Evolutionary conservation across 2,797 vertebrate species (phyloP).

Genomic region (Eupleurogrammus muticus): DNA sequence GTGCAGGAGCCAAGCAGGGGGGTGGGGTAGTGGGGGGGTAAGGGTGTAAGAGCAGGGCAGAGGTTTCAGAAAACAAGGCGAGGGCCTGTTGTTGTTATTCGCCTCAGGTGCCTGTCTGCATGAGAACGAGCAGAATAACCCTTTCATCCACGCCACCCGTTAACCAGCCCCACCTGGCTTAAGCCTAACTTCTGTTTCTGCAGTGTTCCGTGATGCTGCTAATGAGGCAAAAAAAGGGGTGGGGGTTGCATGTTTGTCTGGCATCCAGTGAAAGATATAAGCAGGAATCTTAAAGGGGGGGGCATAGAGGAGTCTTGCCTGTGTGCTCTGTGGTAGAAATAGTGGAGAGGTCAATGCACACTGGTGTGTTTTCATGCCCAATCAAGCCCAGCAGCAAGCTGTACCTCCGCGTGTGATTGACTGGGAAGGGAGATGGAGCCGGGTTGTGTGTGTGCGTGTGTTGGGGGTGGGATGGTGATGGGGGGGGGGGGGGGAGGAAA

Average conservation of each 20-base stretch:
- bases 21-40: too few species aligned
- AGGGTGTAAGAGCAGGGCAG: background rate
- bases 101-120: slow-evolving; percentile 64
- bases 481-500: slow-evolving; percentile 34
- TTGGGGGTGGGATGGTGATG: too few species aligned
- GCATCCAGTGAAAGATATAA: slow-evolving; percentile 35
- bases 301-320: slow-evolving; percentile 7
- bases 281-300: slow-evolving; percentile 33
- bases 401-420: slow-evolving; percentile 62
- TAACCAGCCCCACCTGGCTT: slow-evolving; percentile 73
- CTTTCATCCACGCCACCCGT: slow-evolving; percentile 79
- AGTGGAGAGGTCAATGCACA: slow-evolving; percentile 64
- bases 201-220: slow-evolving; percentile 45
- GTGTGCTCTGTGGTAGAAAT: slow-evolving; percentile 40
- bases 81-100: slow-evolving; percentile 55
- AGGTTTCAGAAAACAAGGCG: slow-evolving; percentile 18
- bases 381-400: slow-evolving; percentile 71
- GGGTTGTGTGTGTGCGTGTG: too few species aligned
- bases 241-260: slow-evolving; percentile 27
- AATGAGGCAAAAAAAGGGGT: slow-evolving; percentile 47
- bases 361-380: slow-evolving; percentile 71
- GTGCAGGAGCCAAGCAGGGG: background rate
- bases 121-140: slow-evolving; percentile 51
- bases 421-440: slow-evolving; percentile 46
- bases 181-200: slow-evolving; percentile 49